phyloP scores from a whole-genome alignment of 2,888 invertebrate genomes.

The Digitonthophagus gazella region DNA sequence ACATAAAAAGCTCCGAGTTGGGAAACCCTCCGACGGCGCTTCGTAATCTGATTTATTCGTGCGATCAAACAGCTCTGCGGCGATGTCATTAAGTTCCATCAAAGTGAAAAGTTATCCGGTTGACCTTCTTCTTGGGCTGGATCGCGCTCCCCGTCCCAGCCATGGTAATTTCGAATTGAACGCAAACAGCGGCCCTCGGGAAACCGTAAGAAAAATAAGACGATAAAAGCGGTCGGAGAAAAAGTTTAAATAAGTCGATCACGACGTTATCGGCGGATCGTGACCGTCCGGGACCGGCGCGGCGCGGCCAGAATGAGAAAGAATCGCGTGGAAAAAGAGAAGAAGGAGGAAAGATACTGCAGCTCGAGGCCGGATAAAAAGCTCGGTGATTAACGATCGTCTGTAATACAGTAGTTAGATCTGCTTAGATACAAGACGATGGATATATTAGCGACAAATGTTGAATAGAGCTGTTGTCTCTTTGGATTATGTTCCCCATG shows the following conservation, averaged over 20 bases:
- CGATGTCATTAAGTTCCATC: conserved; percentile 14
- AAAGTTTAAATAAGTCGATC: conserved; percentile 28
- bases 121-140: conserved; percentile 10
- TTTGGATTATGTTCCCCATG: conserved; percentile 31
- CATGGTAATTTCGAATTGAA: conserved; percentile 18
- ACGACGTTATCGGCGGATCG: conserved; percentile 40
- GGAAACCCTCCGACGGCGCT: not conserved
- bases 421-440: conserved; percentile 38
- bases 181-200: conserved; percentile 6
- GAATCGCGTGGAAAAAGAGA: conserved; percentile 4
- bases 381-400: conserved; percentile 40
- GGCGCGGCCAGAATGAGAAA: conserved; percentile 28
- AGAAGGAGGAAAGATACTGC: conserved; percentile 24
- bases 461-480: conserved; percentile 46
- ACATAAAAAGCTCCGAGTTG: not conserved
- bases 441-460: conserved; percentile 46
- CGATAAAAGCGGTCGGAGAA: not conserved
- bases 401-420: conserved; percentile 45
- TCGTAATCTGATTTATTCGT: conserved; percentile 11
- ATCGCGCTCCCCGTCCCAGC: conserved; percentile 1
- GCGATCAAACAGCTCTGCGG: conserved; percentile 9
- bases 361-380: conserved; percentile 38
- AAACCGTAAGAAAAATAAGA: conserved; percentile 6
- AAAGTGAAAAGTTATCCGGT: conserved; percentile 16
- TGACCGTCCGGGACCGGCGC: conserved; percentile 43